Percentiles rank a stretch among this genome's conserved stretches.
Evolutionary conservation across 2,113 vertebrate genomes (phyloP).

Genomic region (Coturnix japonica): DNA sequence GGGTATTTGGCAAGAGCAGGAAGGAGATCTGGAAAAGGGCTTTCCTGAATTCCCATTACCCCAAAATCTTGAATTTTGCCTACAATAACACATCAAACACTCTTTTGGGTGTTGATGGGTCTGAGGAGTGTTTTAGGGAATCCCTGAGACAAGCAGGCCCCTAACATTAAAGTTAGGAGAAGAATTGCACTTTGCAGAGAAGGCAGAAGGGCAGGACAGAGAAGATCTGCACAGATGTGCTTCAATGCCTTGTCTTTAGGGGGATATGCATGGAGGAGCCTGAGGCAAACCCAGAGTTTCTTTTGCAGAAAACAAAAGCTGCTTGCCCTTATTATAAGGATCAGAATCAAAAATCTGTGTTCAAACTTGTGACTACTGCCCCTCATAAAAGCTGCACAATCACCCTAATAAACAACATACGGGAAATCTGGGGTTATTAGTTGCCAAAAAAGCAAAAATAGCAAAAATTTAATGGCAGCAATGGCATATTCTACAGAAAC

Average conservation of each 20-base stretch:
- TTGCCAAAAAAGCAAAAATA: slow-evolving; percentile 53
- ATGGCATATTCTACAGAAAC: not conserved
- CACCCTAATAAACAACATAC: slow-evolving; percentile 60
- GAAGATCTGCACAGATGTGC: not conserved
- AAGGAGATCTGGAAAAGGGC: not conserved
- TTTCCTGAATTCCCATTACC: not conserved
- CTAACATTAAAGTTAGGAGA: not conserved
- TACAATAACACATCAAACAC: accelerated
- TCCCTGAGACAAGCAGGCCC: not conserved
- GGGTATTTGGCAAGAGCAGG: not conserved
- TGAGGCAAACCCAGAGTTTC: not conserved
- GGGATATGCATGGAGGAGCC: not conserved
- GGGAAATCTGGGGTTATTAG: slow-evolving; percentile 18
- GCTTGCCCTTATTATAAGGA: not conserved
- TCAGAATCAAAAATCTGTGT: slow-evolving; percentile 31
- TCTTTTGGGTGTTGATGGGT: not conserved
- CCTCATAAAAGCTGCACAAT: slow-evolving; percentile 18
- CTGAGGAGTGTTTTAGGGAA: not conserved
- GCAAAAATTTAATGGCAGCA: slow-evolving; percentile 25
- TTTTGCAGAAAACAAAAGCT: not conserved
- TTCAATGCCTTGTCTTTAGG: not conserved
- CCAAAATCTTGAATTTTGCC: not conserved
- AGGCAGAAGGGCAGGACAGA: not conserved
- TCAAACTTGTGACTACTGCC: slow-evolving; percentile 28
- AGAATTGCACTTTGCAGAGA: not conserved